Evolutionary conservation across 1,140 invertebrate genomes (phyloP).

Genomic region (Tetramorium parvispinum): DNA sequence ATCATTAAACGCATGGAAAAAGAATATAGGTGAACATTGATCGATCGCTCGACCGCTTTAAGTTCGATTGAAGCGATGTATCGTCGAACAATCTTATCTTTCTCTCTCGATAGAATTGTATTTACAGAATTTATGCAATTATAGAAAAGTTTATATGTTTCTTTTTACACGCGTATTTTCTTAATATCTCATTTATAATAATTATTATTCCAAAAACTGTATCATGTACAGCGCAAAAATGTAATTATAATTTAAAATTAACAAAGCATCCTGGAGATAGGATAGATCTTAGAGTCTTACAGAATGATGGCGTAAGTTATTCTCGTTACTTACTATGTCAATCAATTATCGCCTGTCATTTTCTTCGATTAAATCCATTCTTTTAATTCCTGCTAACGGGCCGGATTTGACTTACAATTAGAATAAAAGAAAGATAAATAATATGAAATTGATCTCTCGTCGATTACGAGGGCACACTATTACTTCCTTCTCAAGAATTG

Average conservation of each 20-base stretch:
- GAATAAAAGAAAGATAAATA: background rate
- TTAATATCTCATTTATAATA: background rate
- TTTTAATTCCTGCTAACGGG: background rate
- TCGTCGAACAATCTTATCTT: background rate
- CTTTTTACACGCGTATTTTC: background rate
- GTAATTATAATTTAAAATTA: background rate
- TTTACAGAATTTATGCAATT: background rate
- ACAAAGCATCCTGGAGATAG: background rate
- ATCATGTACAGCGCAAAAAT: background rate
- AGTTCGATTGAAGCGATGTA: background rate
- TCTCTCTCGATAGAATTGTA: background rate
- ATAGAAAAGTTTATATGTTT: background rate
- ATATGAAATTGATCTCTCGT: background rate
- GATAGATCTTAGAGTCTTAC: background rate
- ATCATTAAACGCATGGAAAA: slow-evolving; percentile 30
- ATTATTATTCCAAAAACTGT: background rate
- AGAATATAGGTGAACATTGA: slow-evolving; percentile 38
- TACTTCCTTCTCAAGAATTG: slow-evolving; percentile 10
- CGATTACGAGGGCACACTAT: background rate
- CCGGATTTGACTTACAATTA: background rate
- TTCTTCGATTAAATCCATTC: background rate
- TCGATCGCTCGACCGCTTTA: slow-evolving; percentile 31
- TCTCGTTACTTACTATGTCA: background rate
- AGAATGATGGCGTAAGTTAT: slow-evolving; percentile 21
- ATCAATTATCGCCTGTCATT: slow-evolving; percentile 29